Evolutionary conservation across 2,113 vertebrate genomes (phyloP).

Genomic region (Xiphias gladius): DNA sequence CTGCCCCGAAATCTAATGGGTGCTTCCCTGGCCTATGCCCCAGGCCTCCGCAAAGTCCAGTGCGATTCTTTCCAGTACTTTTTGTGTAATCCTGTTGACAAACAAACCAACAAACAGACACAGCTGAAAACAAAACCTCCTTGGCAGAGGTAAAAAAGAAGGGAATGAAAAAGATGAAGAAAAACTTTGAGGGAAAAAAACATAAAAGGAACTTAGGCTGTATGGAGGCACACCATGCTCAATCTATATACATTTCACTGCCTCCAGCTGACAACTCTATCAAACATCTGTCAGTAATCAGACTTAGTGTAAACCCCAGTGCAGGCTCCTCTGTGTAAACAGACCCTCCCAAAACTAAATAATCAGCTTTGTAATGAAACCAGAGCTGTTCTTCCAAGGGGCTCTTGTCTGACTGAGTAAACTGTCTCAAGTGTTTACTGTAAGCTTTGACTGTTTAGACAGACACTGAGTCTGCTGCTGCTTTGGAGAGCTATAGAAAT

Average conservation of each 20-base stretch:
- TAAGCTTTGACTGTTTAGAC: slow-evolving; percentile 7
- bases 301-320: not conserved
- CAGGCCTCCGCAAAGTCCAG: no score
- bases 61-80: no score
- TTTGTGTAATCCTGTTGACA: no score
- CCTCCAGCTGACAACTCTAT: not conserved
- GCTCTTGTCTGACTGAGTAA: slow-evolving; percentile 40
- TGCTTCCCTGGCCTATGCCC: no score
- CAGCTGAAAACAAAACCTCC: no score
- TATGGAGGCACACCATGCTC: not conserved
- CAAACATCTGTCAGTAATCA: slow-evolving; percentile 11
- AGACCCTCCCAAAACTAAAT: slow-evolving; percentile 9
- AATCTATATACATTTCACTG: not conserved
- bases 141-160: not conserved
- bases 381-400: slow-evolving; percentile 1
- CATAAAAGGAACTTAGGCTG: not conserved
- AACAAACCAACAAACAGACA: no score
- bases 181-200: not conserved
- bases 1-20: no score
- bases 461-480: slow-evolving; percentile 11
- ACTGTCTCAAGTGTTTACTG: slow-evolving; percentile 45
- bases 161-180: no score
- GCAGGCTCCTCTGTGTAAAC: not conserved
- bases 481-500: not conserved
- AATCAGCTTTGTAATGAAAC: slow-evolving; percentile 12